Evolutionary conservation across 2,113 vertebrate species (phyloP), one percentile per base, ranked within the genome.

Genomic region (Nerophis ophidion): DNA sequence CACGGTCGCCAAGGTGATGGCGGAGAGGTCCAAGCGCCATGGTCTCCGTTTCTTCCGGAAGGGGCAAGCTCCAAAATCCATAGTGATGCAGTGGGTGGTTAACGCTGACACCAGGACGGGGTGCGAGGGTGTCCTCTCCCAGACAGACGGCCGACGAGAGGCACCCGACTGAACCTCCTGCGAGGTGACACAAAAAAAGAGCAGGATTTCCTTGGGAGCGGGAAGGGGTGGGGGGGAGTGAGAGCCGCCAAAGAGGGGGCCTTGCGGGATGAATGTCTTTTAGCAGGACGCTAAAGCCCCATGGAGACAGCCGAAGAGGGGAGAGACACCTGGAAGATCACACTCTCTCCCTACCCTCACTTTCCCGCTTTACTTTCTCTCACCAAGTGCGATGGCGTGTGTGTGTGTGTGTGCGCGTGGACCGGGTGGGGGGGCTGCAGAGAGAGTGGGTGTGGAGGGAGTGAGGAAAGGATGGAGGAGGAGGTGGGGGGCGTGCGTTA

Each of bases 31-130:
- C 84, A 75, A 47, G 77, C 77, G 72, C 88, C 87, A 83, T 14
- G 86, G 84, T 82, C 88, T 87, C 80, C 88, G 76, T 82, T 90
- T 91, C 87, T 87, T 91, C 78, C 87, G 81, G 68, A 71, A 84
- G 53, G 81, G 62, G 74, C 82, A 85, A 67, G 57, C 80, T 79
- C 63, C 74, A 84, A 84, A 89, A 90, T 91, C 89, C 90, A 91
- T 91, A 86, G 74, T 86, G 72, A 67, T 71, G 76, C 80, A 62
- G 74, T 54, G 26, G 26, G 26, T 62, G 68, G 60, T 63, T 53
- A 67, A 71, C 57, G 52, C 63, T 68, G 71, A 26, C 26, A 26
- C 26, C 26, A 26, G 26, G 26, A 26, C 86, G 87, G 81, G 73
- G 66, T 65, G 68, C 57, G 78, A 80, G 61, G 75, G 79, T 81